Base-by-base conservation (phyloP, 2,888 invertebrate genomes). In the Nomada fucata region DNA sequence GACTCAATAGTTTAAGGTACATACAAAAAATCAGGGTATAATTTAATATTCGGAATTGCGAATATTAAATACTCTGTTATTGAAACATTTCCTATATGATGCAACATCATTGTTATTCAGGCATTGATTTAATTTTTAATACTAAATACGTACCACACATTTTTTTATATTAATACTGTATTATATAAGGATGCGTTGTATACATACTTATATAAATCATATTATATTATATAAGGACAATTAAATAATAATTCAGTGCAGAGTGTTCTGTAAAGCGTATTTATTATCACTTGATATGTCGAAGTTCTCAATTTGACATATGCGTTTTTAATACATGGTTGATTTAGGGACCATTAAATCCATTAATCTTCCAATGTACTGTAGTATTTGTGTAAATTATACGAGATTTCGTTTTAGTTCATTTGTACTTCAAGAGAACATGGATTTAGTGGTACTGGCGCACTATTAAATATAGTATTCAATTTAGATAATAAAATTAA, bases 61-160 rank as follows among this genome's bases (percentile, higher is more conserved):
- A 55, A 64, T 69, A 74, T 74, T 52, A 64, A 69, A 42, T 76
- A 53, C 64, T 72, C 29, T 71, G 59, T 73, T 65, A 61, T 68
- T 52, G 55, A 76, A 26, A 42, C 55, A 76, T 55, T 52, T 59
- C 10, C 42, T 13, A 53, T 42, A 70, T 13, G 15, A 71, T 69
- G 44, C 44, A 70, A 65, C 53, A 59, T 61, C n/a, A 70, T 69
- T 64, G 15, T 60, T 59, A 63, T 11, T 61, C 2, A 9, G 53
- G 52, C 13, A 50, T 68, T 20, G 26, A 75, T 76, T 70, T 76
- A 79, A 76, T n/a, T 57, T 69, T 59, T n/a, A 76, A 69, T 20
- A 20, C 64, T 76, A 23, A 29, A 79, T 47, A 73, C 2, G 57
- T 73, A 65, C 67, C 10, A 59, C 69, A 69, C 26, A 57, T 67